Evolutionary conservation across 2,797 vertebrate species (phyloP).

Genomic region (Antrozous pallidus): DNA sequence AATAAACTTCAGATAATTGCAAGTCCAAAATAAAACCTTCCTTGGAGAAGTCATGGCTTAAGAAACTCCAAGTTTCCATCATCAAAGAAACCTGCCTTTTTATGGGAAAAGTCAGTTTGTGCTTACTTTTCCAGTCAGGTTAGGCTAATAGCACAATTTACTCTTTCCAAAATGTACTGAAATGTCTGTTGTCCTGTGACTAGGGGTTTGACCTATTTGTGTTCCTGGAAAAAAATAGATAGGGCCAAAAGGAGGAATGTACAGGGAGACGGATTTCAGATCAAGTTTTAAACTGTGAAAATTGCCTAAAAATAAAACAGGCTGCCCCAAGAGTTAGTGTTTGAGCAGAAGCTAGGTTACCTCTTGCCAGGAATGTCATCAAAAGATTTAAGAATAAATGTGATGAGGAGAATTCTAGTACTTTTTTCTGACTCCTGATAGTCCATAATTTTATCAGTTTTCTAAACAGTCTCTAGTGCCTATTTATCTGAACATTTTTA

Average conservation of each 20-base stretch:
- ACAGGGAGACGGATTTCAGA: background rate
- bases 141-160: background rate
- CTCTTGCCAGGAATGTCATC: background rate
- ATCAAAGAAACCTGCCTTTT: background rate
- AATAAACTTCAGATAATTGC: constrained; percentile 26
- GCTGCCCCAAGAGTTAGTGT: background rate
- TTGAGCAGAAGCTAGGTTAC: background rate
- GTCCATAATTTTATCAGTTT: background rate
- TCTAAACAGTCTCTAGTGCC: background rate
- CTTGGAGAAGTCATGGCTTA: background rate
- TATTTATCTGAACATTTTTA: background rate
- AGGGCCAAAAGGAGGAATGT: background rate
- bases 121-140: background rate
- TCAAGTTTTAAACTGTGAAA: background rate
- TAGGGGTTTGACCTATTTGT: background rate
- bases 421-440: background rate
- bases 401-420: background rate
- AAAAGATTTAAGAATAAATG: background rate
- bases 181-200: background rate
- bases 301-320: background rate
- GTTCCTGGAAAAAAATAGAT: background rate
- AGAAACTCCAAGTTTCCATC: background rate
- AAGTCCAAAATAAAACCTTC: constrained; percentile 13
- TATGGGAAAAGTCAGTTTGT: background rate
- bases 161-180: background rate